A percentile compares a stretch with the other conserved stretches of the same genome.
Conservation (phyloP, 2,113 vertebrate species). For the Ictalurus furcatus region DNA sequence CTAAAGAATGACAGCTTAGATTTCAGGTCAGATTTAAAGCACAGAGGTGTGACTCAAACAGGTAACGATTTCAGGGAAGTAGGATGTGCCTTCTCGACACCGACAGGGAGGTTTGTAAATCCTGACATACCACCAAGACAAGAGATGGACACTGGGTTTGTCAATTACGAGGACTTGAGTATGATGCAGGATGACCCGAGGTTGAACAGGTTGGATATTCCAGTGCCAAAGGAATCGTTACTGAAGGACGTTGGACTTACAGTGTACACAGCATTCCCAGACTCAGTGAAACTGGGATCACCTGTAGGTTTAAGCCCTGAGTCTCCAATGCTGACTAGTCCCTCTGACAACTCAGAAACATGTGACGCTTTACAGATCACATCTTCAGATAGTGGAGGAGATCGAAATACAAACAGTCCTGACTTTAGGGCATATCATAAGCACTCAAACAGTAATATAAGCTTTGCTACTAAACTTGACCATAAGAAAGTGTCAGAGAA, state of each 20-base stretch:
- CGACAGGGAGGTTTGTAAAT: constrained; percentile 50
- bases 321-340: constrained; percentile 64
- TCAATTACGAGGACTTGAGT: constrained; percentile 42
- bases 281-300: constrained; percentile 46
- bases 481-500: constrained; percentile 23
- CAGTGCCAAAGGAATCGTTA: constrained; percentile 74
- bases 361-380: constrained; percentile 57
- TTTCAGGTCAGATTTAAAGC: constrained; percentile 40
- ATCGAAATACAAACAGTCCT: constrained; percentile 44
- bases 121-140: constrained; percentile 43
- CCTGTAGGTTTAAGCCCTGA: constrained; percentile 51
- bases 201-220: constrained; percentile 69
- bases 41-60: constrained; percentile 55
- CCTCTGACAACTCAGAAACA: constrained; percentile 60
- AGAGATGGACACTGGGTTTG: constrained; percentile 51
- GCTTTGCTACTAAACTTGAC: constrained; percentile 14
- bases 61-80: constrained; percentile 50
- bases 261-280: constrained; percentile 66
- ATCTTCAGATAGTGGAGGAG: constrained; percentile 61
- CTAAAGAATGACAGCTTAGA: constrained; percentile 57
- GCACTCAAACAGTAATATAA: constrained; percentile 40
- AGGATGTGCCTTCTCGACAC: constrained; percentile 50
- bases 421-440: constrained; percentile 43
- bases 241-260: constrained; percentile 73
- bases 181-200: constrained; percentile 46